Base-by-base conservation (phyloP, 2,888 invertebrate species). In the Agrenia bidenticulata region DNA sequence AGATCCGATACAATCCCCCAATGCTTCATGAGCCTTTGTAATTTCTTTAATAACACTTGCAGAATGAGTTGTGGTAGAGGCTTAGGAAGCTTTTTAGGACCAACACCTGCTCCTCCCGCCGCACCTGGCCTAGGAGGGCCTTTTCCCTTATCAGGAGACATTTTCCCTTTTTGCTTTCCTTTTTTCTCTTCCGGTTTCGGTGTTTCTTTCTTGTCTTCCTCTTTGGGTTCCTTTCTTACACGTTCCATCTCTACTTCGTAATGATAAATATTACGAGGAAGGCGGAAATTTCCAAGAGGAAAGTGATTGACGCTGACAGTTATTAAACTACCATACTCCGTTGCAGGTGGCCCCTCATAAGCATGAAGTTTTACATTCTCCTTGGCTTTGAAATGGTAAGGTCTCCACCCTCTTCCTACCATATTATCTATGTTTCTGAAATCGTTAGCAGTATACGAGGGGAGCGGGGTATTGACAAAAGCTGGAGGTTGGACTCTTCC, bases 221-320 rank as follows among this genome's bases (percentile, higher is more conserved):
- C 24, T 19, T 41, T 17, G 5, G n/a, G n/a, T 45, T 23, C 49
- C 19, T 23, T 11, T 50, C 39, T 17, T 17, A 63, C 27, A 17
- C 65, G 27, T 21, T 57, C 61, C 45, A 65, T 57, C 1, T 15
- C 39, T 13, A 67, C 58, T 15, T 67, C 63, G 42, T 66, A 66
- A 39, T 66, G 66, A 23, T 54, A 63, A 15, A 66, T 37, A 4
- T 54, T 23, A 21, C 39, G 17, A 27, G 54, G 65, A 15, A 65
- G 2, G 27, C 21, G 24, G 19, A 65, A 65, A 1, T 56, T 61
- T 23, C 9, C 13, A 2, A 67, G 11, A 9, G 39, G 21, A 26
- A 53, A 63, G 17, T 67, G 67, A 45, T 67, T 67, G 0, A 67
- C 63, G n/a, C 55, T 54, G 1, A 63, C 56, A 1, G 24, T 26